These are phyloP conservation scores for Cheilinus undulatus DNA, from an alignment of 2,113 vertebrate species.

Conservation along the genomic window DNA sequence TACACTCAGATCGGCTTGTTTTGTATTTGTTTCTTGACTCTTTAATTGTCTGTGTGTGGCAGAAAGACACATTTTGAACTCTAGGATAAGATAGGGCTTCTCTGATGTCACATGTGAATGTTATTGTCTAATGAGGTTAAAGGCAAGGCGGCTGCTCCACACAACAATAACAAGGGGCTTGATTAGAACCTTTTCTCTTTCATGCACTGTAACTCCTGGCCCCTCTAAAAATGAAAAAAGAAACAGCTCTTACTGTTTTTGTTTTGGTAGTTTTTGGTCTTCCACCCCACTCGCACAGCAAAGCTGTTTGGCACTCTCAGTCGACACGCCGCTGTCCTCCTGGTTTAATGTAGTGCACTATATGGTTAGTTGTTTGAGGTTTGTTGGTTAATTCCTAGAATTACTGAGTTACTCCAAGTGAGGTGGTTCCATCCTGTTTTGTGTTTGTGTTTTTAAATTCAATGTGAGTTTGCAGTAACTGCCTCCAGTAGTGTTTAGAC, in stretches of 20 bases:
- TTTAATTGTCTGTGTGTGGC: conserved; percentile 63
- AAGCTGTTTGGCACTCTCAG: conserved; percentile 75
- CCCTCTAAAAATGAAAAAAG: conserved; percentile 44
- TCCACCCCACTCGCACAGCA: conserved; percentile 73
- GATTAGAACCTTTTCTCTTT: conserved; percentile 42
- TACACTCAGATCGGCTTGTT: conserved; percentile 53
- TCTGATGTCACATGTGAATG: conserved; percentile 69
- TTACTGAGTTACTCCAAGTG: conserved; percentile 36
- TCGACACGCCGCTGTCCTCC: conserved; percentile 53
- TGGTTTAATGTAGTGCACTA: conserved; percentile 50
- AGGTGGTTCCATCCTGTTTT: conserved; percentile 51
- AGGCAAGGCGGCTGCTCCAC: conserved; percentile 48
- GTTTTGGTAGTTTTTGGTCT: conserved; percentile 73
- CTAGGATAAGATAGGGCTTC: conserved; percentile 62
- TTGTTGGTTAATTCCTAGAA: conserved; percentile 57
- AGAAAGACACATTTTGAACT: conserved; percentile 62
- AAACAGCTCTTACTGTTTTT: conserved; percentile 61
- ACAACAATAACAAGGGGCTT: conserved; percentile 50
- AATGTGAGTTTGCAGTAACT: conserved; percentile 67
- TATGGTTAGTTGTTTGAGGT: conserved; percentile 53
- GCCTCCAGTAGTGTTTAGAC: conserved; percentile 68
- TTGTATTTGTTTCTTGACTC: conserved; percentile 54
- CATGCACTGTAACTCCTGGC: conserved; percentile 71
- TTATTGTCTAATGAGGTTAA: conserved; percentile 60
- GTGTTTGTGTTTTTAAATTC: conserved; percentile 39